Conservation (phyloP, 2,113 vertebrate genomes). For the Alosa alosa region DNA sequence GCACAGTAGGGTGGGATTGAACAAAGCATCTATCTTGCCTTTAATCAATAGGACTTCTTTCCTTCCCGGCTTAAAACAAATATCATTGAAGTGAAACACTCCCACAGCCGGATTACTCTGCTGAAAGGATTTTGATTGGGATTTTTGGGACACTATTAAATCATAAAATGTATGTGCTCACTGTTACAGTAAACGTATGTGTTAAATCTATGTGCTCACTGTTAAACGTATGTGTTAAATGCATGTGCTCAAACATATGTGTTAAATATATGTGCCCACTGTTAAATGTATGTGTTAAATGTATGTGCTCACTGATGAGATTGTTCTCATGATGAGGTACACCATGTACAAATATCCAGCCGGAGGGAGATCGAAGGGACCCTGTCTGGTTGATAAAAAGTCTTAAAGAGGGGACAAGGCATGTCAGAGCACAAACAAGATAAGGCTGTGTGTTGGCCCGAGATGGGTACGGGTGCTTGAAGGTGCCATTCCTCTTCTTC, state of each 20-base stretch:
- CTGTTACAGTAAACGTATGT: neutral
- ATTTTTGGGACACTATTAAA: neutral
- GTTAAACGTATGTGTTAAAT: too few species aligned
- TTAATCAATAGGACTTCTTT: conserved; percentile 31
- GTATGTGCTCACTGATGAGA: neutral
- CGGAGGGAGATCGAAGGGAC: neutral
- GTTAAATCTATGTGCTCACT: too few species aligned
- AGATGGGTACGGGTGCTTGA: neutral
- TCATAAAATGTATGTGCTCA: neutral
- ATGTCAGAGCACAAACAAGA: neutral
- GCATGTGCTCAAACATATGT: too few species aligned
- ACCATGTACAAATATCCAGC: neutral
- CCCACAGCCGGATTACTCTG: neutral
- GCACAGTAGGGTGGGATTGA: conserved; percentile 7
- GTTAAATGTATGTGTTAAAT: neutral
- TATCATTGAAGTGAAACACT: conserved; percentile 21
- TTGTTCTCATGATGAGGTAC: neutral
- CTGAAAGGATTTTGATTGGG: neutral
- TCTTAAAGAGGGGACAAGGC: neutral
- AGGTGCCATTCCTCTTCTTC: neutral
- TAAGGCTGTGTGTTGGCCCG: neutral
- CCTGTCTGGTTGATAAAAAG: conserved; percentile 6
- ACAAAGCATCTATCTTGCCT: neutral
- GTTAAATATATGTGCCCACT: neutral
- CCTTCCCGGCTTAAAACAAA: conserved; percentile 21